Base-by-base conservation (phyloP, 2,113 vertebrate genomes). In the Triplophysa rosa region DNA sequence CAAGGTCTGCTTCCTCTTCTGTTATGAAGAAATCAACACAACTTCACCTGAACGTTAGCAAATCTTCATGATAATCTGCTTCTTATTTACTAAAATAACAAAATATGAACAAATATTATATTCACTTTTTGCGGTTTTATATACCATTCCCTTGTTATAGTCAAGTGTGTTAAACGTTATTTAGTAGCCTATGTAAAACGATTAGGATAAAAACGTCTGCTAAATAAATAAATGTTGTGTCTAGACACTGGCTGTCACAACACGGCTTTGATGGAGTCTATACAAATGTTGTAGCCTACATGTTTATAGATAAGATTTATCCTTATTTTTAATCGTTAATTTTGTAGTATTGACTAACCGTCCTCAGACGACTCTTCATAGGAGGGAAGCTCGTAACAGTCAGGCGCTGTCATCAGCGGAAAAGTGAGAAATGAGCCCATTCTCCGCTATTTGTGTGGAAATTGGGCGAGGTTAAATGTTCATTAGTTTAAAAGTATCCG, bases 1-100 rank as follows among this genome's bases (percentile, higher is more conserved):
- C 47, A 49, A 80, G 23, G 21, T 71, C 5, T 1, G 65, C 21
- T 33, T 63, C 6, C 5, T 64, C 59, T 3, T 11, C 82, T 83
- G 65, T 11, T 64, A 58, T 8, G 40, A 37, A 72, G 12, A 67
- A 24, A 47, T 37, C 2, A 21, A 37, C 19, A 37, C 19, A 56
- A 19, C 14, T 26, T 19, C 8, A 26, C 24, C 14, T 4, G 3
- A 16, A 49, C 9, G 14, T 26, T 14, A 29, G 26, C 9, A 54
- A 29, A 47, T 52, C 12, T 52, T 13, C 13, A 16, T 52, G 14
- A 16, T 14, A 52, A 1, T 52, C 2, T 52, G 11, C 12, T 52
- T 13, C 47, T 12, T 52, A 14, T 52, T 10, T 52, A 16, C 13
- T 1, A 4, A 16, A 52, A 17, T 0, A 14, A 16, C 13, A 4